phyloP scores from a whole-genome alignment of 2,888 invertebrate genomes.

The Napeogenes sylphis region DNA sequence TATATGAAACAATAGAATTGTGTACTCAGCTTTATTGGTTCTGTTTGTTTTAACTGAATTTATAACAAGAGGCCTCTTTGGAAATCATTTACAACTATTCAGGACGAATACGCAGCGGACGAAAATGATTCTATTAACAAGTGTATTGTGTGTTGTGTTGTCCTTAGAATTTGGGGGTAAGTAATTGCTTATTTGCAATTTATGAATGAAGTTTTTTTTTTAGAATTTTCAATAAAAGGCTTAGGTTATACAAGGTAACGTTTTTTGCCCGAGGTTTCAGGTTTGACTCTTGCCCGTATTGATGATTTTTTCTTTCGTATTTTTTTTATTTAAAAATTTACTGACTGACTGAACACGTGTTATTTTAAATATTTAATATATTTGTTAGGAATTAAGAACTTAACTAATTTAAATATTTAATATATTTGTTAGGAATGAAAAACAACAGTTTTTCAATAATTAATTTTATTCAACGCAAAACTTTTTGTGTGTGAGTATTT shows the following conservation, averaged over 20 bases:
- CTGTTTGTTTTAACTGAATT: slow-evolving; percentile 39
- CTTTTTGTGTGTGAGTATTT: too few species aligned
- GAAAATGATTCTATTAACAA: slow-evolving; percentile 22
- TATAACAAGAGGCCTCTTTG: slow-evolving; percentile 39
- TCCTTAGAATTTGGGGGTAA: slow-evolving; percentile 22
- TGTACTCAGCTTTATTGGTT: slow-evolving; percentile 51
- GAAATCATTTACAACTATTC: slow-evolving; percentile 20
- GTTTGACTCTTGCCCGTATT: too few species aligned
- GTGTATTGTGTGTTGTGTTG: slow-evolving; percentile 25
- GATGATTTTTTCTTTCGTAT: too few species aligned
- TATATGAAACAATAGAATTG: slow-evolving; percentile 40
- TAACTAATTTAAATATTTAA: too few species aligned
- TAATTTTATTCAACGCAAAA: background rate
- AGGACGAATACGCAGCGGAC: slow-evolving; percentile 13
- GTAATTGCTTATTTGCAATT: slow-evolving; percentile 12
- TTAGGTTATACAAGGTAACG: too few species aligned
- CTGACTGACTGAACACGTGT: too few species aligned
- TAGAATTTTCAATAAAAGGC: too few species aligned
- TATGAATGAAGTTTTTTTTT: background rate
- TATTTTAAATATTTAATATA: too few species aligned
- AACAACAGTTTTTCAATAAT: background rate
- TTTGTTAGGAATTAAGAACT: background rate
- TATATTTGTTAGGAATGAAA: background rate
- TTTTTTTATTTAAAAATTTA: too few species aligned
- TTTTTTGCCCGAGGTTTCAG: too few species aligned